These are phyloP conservation scores for Xiphorhynchus erythropygius DNA, from an alignment of 2,797 vertebrate genomes.

Conservation along the genomic window DNA sequence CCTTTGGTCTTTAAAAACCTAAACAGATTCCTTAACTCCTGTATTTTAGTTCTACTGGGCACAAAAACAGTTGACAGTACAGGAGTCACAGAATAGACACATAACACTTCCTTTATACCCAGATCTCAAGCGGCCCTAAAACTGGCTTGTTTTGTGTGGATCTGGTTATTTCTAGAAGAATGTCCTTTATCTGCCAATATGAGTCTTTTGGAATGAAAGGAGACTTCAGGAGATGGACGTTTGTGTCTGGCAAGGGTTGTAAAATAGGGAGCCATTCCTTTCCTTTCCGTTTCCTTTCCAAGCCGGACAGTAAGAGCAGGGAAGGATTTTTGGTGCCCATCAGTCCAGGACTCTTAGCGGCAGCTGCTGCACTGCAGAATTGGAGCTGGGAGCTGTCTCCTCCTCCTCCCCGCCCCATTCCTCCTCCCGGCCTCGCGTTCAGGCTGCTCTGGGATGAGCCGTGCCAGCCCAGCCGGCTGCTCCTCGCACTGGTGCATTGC, in stretches of 20 bases:
- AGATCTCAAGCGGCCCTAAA: neutral
- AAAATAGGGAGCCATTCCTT: neutral
- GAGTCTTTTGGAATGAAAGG: neutral
- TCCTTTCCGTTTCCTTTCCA: neutral
- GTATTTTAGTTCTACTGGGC: neutral
- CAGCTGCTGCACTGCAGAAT: slow-evolving; percentile 64
- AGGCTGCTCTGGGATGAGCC: neutral
- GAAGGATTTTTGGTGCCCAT: neutral
- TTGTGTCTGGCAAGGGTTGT: neutral
- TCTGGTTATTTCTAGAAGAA: neutral
- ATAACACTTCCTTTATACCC: neutral
- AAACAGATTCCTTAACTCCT: neutral
- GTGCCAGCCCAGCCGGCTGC: neutral
- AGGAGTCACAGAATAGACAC: neutral
- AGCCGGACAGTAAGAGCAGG: neutral
- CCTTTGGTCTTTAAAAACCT: neutral
- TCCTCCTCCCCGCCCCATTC: slow-evolving; percentile 9
- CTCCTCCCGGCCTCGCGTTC: slow-evolving; percentile 21
- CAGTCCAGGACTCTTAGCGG: neutral
- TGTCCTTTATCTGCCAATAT: neutral
- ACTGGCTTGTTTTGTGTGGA: neutral
- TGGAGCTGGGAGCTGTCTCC: slow-evolving; percentile 37
- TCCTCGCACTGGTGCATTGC: neutral
- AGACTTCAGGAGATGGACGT: neutral
- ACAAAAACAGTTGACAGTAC: neutral